Base-by-base conservation (phyloP, 2,113 vertebrate genomes). In the Rhinolophus sinicus region DNA sequence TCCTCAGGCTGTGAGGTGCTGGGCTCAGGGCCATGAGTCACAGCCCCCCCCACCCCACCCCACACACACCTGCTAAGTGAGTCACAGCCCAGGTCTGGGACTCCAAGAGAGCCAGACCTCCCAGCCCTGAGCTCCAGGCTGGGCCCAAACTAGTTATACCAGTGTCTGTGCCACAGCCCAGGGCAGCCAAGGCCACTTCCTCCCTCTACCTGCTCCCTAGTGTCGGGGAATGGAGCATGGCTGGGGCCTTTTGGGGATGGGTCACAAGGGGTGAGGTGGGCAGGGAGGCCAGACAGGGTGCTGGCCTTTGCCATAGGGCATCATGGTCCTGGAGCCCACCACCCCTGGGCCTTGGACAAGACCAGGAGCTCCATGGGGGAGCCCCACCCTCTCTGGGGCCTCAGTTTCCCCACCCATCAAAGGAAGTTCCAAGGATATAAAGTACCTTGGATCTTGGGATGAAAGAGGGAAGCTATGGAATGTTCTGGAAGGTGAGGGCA, bases 141-240 rank as follows among this genome's bases (percentile, higher is more conserved):
- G 90, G 15, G 50, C 90, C 50, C 73, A 96, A 93, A 97, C 94
- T 93, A 92, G 94, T 95, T 75, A 44, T 5, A 40, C 97, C 28
- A n/a, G 87, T 19, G 28, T 28, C 77, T 0, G 18, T 24, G 85
- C 40, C n/a, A 5, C 30, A 18, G 84, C 64, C 11, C 4, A 30
- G 1, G 9, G 83, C 73, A 21, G 77, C 96, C 94, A 87, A 38
- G 54, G 30, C 62, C 54, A 73, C 76, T 75, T 90, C 93, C 93
- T 93, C 73, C 10, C 77, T 16, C n/a, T 16, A 35, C 67, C 52
- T 47, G 40, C 65, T 50, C 62, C 77, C 2, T 0, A 1, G 28
- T 3, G 14, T 16, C 24, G 47, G 28, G 38, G 30, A 10, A 28
- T 35, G 73, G 40, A 44, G 40, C 56, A 21, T 0, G 10, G 35